phyloP scores from a whole-genome alignment of 64 coral and sea anemone species.

The Montipora efflorescens region DNA sequence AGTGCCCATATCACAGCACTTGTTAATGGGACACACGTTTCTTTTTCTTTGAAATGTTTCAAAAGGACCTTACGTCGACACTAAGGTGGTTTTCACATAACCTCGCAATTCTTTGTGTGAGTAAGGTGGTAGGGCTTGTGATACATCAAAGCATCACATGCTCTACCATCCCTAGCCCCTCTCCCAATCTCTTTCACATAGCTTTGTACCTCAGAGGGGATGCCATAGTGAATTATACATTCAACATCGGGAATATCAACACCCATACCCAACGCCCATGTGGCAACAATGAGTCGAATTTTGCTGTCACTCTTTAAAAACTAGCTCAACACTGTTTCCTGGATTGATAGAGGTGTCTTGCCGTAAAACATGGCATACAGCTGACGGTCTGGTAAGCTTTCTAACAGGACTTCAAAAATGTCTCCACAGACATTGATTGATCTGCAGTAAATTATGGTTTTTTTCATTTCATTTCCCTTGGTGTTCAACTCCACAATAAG shows the following conservation, averaged over 20 bases:
- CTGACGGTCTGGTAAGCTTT: background rate
- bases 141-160: conserved; percentile 12
- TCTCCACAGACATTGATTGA: conserved; percentile 13
- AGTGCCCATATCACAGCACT: conserved; percentile 1
- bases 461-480: background rate
- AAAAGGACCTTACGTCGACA: background rate
- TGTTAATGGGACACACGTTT: background rate
- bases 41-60: conserved; percentile 47
- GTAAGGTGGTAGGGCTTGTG: conserved; percentile 37
- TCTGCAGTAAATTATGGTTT: conserved; percentile 24
- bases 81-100: conserved; percentile 34
- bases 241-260: conserved; percentile 40
- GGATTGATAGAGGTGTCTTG: conserved; percentile 14
- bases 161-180: conserved; percentile 19
- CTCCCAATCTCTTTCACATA: conserved; percentile 41
- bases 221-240: conserved; percentile 9
- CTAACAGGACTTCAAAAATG: background rate
- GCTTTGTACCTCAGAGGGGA: background rate
- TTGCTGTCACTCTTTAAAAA: background rate
- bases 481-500: background rate
- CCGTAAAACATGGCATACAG: conserved; percentile 3
- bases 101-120: conserved; percentile 37
- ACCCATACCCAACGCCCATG: conserved; percentile 35
- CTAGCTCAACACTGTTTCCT: background rate
- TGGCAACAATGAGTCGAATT: conserved; percentile 21